A percentile compares a stretch with the other conserved stretches of the same genome.
phyloP scores from a whole-genome alignment of 1,140 invertebrate genomes.

The Hylyphantes graminicola region DNA sequence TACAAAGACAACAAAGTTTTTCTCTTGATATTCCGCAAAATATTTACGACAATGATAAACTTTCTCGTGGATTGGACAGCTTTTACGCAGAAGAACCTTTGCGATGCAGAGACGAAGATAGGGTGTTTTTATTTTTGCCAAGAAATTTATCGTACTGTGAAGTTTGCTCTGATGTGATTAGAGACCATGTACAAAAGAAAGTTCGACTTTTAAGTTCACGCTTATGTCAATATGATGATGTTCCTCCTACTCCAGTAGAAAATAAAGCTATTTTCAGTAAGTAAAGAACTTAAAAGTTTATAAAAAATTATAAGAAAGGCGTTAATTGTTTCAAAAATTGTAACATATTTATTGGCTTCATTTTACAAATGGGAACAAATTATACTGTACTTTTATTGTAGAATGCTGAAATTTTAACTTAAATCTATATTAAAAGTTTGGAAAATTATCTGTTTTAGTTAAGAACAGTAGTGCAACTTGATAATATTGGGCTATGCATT shows the following conservation, averaged over 20 bases:
- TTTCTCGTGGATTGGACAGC: constrained; percentile 48
- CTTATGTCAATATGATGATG: constrained; percentile 51
- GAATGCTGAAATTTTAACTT: no score
- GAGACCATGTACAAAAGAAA: constrained; percentile 58
- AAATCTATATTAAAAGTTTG: no score
- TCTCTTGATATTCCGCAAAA: constrained; percentile 51
- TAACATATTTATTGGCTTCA: no score
- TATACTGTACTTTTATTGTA: no score
- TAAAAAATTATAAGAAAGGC: neutral
- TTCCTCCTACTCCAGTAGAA: constrained; percentile 50
- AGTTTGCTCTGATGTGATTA: constrained; percentile 59
- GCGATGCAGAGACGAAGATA: constrained; percentile 51
- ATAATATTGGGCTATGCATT: no score
- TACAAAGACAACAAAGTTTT: constrained; percentile 56
- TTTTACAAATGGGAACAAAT: no score
- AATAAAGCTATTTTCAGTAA: constrained; percentile 45
- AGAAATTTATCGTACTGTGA: constrained; percentile 59
- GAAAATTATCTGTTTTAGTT: no score
- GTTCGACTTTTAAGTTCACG: constrained; percentile 48
- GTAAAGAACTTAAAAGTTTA: neutral
- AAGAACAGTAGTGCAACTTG: no score
- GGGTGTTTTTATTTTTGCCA: constrained; percentile 53
- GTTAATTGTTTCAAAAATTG: no score
- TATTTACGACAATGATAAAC: constrained; percentile 55
- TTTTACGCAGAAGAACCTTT: constrained; percentile 39